Percentiles rank a stretch among this genome's conserved stretches.
phyloP scores from a whole-genome alignment of 2,888 invertebrate genomes.

The Drosophila nigritarsus region DNA sequence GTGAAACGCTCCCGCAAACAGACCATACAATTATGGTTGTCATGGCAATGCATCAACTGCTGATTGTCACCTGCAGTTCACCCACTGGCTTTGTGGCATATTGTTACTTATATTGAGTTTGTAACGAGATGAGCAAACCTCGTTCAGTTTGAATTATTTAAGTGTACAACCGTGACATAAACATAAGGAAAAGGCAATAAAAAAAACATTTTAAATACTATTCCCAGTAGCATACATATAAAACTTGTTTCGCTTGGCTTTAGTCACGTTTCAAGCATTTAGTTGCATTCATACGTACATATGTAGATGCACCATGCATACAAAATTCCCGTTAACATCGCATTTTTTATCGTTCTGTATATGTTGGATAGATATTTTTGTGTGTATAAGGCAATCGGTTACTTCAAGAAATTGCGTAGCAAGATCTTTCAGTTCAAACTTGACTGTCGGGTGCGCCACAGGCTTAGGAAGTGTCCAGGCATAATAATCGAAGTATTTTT shows the following conservation, averaged over 20 bases:
- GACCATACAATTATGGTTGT: constrained; percentile 1
- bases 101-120: not conserved
- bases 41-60: constrained; percentile 24
- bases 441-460: not conserved
- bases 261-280: too few species aligned
- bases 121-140: not conserved
- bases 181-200: not conserved
- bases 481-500: not conserved
- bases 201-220: not conserved
- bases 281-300: too few species aligned
- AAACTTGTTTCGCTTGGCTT: too few species aligned
- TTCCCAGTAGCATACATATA: too few species aligned
- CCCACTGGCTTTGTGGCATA: not conserved
- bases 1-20: constrained; percentile 4
- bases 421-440: constrained; percentile 22
- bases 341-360: too few species aligned
- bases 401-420: too few species aligned
- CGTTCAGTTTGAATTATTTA: not conserved
- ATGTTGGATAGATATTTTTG: too few species aligned
- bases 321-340: too few species aligned
- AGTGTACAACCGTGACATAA: too few species aligned
- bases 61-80: constrained; percentile 26
- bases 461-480: not conserved
- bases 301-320: too few species aligned
- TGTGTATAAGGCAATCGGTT: too few species aligned